Conservation (phyloP, 2,888 invertebrate species). For the Xiphydria camelus region DNA sequence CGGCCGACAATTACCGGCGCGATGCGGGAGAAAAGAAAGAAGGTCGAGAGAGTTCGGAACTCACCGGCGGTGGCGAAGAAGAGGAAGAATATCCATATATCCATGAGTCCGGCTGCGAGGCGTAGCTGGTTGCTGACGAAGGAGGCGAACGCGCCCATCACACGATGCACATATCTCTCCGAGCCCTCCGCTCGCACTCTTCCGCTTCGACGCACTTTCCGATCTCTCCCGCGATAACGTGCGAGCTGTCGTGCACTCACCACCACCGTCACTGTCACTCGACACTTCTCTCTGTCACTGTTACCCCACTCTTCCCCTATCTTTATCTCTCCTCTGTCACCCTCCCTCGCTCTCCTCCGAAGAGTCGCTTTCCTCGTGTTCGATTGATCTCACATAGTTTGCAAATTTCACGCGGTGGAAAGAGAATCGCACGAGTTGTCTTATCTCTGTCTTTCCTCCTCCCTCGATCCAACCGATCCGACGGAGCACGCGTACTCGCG, state of each 20-base stretch:
- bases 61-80: slow-evolving; percentile 46
- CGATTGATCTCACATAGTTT: background rate
- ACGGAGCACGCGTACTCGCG: background rate
- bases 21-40: slow-evolving; percentile 7
- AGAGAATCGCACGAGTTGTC: background rate
- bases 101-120: slow-evolving; percentile 37
- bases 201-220: no score
- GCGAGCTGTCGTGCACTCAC: background rate
- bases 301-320: background rate
- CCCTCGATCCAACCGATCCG: no score
- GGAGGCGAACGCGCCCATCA: slow-evolving; percentile 15
- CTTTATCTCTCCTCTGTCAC: background rate
- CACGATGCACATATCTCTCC: slow-evolving; percentile 14
- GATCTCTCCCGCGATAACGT: no score
- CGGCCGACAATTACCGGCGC: no score
- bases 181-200: no score
- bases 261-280: background rate
- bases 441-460: background rate
- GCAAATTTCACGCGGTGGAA: no score
- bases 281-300: background rate
- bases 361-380: background rate
- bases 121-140: slow-evolving; percentile 25
- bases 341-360: background rate
- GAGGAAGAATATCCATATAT: slow-evolving; percentile 42
- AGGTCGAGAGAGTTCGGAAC: slow-evolving; percentile 16